These are phyloP conservation scores for Rhabdomys pumilio DNA, from an alignment of 2,797 vertebrate genomes.

Conservation along the genomic window DNA sequence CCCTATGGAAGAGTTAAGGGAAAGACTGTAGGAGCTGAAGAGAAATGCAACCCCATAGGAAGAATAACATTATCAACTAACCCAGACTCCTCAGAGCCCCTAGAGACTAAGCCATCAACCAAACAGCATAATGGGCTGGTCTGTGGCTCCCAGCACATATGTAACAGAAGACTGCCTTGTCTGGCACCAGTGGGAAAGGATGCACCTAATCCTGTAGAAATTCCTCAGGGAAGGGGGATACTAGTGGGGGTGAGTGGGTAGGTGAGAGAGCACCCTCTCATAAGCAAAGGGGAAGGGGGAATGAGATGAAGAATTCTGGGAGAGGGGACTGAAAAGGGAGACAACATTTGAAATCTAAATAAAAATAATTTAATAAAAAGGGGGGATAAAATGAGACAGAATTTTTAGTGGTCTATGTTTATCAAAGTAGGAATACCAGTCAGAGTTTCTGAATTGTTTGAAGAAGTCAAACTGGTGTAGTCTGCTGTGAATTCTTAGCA, in stretches of 20 bases:
- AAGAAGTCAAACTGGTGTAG: background rate
- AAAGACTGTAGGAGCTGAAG: background rate
- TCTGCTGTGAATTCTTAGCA: conserved; percentile 13
- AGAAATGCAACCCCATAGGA: background rate
- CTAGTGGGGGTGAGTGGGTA: too few species aligned
- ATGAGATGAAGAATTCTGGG: too few species aligned
- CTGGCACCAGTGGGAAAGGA: background rate
- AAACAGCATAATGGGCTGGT: background rate
- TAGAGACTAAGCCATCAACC: background rate
- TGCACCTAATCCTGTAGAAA: background rate
- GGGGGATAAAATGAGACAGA: background rate
- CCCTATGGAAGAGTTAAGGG: background rate
- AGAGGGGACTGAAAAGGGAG: too few species aligned
- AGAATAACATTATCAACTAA: background rate
- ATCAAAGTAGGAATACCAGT: background rate
- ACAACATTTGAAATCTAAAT: too few species aligned
- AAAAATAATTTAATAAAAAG: too few species aligned
- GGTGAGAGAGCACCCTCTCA: too few species aligned
- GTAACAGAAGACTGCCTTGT: background rate
- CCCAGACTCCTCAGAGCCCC: background rate
- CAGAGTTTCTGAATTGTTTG: conserved; percentile 42
- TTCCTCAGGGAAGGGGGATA: background rate
- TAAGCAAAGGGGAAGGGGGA: too few species aligned
- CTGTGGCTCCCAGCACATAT: background rate
- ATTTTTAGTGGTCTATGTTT: conserved; percentile 33